Percentiles rank a stretch among this genome's conserved stretches.
Conservation (phyloP, 1,140 invertebrate genomes). For the Carposina sasakii region DNA sequence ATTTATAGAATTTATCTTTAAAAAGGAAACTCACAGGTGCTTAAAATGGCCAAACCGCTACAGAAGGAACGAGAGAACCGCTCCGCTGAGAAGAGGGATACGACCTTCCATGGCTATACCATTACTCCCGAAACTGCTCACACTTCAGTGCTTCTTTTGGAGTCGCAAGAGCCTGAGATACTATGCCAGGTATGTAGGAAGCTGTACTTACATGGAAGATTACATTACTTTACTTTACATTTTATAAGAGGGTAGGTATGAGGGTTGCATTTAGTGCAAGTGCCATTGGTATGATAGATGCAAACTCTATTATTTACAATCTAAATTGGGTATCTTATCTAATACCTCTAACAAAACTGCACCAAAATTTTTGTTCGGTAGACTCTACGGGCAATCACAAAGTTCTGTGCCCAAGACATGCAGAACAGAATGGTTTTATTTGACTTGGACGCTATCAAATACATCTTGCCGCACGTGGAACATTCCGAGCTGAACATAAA, state of each 20-base stretch:
- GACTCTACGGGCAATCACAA: constrained; percentile 62
- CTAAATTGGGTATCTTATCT: too few species aligned
- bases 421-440: constrained; percentile 43
- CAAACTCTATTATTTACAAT: too few species aligned
- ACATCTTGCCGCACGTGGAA: constrained; percentile 50
- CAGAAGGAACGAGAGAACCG: constrained; percentile 56
- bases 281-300: too few species aligned
- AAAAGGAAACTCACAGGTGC: too few species aligned
- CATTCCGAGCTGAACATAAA: constrained; percentile 51
- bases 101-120: constrained; percentile 48
- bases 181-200: constrained; percentile 45
- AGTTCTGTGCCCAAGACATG: constrained; percentile 55
- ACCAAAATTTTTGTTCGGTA: constrained; percentile 17
- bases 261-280: too few species aligned
- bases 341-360: too few species aligned
- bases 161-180: constrained; percentile 55
- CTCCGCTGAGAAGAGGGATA: constrained; percentile 54
- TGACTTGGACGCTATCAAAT: constrained; percentile 43
- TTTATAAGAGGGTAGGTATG: too few species aligned
- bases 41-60: constrained; percentile 54
- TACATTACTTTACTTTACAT: too few species aligned
- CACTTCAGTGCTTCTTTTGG: constrained; percentile 50
- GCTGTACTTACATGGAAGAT: too few species aligned
- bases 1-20: too few species aligned
- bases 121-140: constrained; percentile 57